These are phyloP conservation scores for Drosophila prolongata DNA, from an alignment of 2,888 invertebrate genomes.

Conservation along the genomic window DNA sequence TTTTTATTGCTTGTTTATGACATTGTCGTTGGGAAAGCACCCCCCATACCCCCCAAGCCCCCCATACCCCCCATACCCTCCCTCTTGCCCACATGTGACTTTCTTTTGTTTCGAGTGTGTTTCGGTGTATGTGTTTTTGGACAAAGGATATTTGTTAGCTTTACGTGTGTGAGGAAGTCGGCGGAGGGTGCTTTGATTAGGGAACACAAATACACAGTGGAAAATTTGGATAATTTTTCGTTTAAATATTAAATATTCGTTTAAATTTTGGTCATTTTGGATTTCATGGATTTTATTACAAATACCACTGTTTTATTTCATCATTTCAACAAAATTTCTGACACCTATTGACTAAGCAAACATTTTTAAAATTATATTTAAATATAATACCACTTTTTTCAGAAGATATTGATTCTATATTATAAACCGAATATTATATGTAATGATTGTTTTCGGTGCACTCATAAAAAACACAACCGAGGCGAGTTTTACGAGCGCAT, in stretches of 20 bases:
- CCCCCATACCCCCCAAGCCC: background rate
- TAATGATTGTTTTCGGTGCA: conserved; percentile 1
- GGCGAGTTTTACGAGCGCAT: conserved; percentile 75
- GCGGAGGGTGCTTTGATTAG: conserved; percentile 8
- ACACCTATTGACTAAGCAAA: no score
- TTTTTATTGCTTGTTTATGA: conserved; percentile 80
- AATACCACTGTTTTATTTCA: no score
- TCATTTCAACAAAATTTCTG: no score
- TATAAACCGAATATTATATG: no score
- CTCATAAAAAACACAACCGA: conserved; percentile 53
- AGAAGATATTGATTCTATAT: background rate
- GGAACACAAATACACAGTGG: conserved; percentile 16
- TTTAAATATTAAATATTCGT: background rate
- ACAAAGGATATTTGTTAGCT: conserved; percentile 63
- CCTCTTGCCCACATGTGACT: conserved; percentile 51
- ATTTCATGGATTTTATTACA: no score
- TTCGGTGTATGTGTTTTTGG: conserved; percentile 40
- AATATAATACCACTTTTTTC: no score
- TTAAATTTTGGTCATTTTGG: background rate
- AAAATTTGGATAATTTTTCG: background rate
- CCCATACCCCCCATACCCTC: background rate
- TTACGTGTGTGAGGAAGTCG: conserved; percentile 8
- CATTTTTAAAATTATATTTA: no score
- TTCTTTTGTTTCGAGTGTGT: conserved; percentile 46
- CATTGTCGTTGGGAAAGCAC: conserved; percentile 47